Evolutionary conservation across 2,113 vertebrate genomes (phyloP).

Genomic region (Catagonus wagneri): DNA sequence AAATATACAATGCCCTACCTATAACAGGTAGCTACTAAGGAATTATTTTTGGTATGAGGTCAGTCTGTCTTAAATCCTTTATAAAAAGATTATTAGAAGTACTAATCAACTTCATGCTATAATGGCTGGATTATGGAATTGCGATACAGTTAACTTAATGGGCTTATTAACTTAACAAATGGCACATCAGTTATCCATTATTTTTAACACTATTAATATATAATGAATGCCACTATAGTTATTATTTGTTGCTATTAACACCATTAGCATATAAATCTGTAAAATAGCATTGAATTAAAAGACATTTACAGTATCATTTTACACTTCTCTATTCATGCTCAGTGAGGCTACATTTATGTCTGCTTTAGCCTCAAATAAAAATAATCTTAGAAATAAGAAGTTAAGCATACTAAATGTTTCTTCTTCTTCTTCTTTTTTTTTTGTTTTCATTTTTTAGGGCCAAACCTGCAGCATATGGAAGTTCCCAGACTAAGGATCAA

Average conservation of each 20-base stretch:
- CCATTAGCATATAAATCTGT: neutral
- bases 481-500: too few species aligned
- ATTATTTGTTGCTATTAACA: neutral
- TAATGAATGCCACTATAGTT: neutral
- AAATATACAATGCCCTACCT: neutral
- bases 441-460: too few species aligned
- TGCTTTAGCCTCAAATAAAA: conserved; percentile 46
- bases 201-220: neutral
- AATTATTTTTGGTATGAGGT: conserved; percentile 31
- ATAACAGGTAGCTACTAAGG: neutral
- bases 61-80: conserved; percentile 48
- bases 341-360: neutral
- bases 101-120: conserved; percentile 11
- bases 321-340: neutral
- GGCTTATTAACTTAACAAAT: conserved; percentile 33
- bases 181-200: neutral
- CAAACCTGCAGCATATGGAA: too few species aligned
- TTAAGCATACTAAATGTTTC: neutral
- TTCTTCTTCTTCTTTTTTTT: too few species aligned
- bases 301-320: conserved; percentile 9
- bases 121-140: conserved; percentile 4
- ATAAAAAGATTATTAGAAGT: conserved; percentile 47
- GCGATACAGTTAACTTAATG: conserved; percentile 15
- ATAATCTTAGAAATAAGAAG: conserved; percentile 2
- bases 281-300: conserved; percentile 25